Conservation (phyloP, 1,140 invertebrate species). For the Bombus huntii region DNA sequence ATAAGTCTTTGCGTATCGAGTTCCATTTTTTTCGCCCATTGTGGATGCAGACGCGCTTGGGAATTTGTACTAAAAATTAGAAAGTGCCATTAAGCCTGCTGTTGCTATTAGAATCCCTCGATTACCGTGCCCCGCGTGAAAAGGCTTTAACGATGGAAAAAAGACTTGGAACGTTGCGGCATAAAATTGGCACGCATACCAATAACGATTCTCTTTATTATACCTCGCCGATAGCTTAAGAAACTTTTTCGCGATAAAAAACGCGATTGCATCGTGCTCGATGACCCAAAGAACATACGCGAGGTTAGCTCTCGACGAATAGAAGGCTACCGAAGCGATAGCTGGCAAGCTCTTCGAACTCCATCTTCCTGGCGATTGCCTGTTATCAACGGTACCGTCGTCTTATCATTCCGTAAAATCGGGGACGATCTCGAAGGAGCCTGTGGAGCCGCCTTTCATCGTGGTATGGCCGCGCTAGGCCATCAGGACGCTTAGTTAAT, state of each 20-base stretch:
- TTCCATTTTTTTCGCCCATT: neutral
- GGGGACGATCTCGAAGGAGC: constrained; percentile 15
- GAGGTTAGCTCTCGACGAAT: neutral
- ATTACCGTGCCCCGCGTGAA: too few relatives aligned
- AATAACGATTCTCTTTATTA: too few relatives aligned
- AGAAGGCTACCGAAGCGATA: neutral
- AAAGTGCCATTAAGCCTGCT: too few relatives aligned
- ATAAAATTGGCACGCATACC: too few relatives aligned
- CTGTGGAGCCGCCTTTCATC: neutral
- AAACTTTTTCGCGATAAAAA: neutral
- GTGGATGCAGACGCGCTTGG: too few relatives aligned
- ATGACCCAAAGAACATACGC: neutral
- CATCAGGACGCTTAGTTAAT: constrained; percentile 10
- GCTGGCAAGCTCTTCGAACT: too few relatives aligned
- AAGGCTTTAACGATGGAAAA: too few relatives aligned
- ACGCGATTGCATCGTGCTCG: neutral
- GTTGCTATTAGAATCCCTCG: too few relatives aligned
- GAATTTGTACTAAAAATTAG: too few relatives aligned
- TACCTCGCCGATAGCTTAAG: neutral
- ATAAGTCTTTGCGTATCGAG: too few relatives aligned
- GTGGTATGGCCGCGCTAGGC: neutral
- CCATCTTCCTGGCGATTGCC: neutral
- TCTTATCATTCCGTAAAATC: constrained; percentile 23
- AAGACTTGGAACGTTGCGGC: too few relatives aligned
- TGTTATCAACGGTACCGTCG: constrained; percentile 36